Evolutionary conservation across 2,113 vertebrate genomes (phyloP).

Genomic region (Noturus placidus): DNA sequence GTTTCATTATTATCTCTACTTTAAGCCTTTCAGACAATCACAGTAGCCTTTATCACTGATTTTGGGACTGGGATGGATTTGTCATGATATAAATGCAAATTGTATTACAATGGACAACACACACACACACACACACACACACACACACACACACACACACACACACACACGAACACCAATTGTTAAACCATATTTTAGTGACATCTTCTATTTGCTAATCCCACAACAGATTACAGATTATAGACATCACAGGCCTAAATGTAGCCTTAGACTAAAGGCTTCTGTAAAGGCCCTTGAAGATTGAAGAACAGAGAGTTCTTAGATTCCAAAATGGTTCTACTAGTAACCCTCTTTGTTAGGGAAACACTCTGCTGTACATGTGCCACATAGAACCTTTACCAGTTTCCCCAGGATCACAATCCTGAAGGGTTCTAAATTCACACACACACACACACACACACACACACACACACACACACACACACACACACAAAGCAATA

Average conservation of each 20-base stretch:
- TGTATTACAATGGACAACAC: not conserved
- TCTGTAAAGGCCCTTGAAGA: not conserved
- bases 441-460: not conserved
- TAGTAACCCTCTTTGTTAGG: not conserved
- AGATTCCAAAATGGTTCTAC: not conserved
- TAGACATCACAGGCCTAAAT: not conserved
- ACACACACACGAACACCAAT: not conserved
- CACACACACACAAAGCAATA: not conserved
- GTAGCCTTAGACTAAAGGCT: not conserved
- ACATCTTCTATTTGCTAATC: not conserved
- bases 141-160: not conserved
- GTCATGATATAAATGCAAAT: slow-evolving; percentile 15
- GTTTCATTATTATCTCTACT: not conserved
- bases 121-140: not conserved
- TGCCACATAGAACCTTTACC: not conserved
- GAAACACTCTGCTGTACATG: not conserved
- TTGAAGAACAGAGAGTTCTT: not conserved
- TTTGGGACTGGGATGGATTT: not conserved
- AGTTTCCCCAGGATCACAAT: not conserved
- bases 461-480: not conserved
- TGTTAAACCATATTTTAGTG: not conserved
- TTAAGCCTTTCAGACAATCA: not conserved
- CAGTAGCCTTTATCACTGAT: not conserved
- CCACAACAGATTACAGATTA: not conserved
- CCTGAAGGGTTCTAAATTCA: not conserved